Evolutionary conservation across 2,888 invertebrate genomes (phyloP).

Genomic region (Epirrhoe alternata): DNA sequence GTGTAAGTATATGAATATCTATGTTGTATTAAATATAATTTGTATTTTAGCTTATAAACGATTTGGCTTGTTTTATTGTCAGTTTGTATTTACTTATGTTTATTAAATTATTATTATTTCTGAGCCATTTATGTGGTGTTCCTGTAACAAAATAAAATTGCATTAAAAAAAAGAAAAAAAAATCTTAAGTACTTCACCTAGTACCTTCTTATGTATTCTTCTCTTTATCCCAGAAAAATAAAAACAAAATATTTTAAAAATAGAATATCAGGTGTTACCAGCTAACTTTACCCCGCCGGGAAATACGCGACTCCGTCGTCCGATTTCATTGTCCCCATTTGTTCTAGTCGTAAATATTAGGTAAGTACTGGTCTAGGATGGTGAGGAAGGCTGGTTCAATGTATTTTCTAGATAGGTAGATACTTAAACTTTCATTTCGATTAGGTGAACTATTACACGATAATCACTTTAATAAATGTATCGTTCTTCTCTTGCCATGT

Average conservation of each 20-base stretch:
- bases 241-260: too few relatives aligned
- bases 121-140: constrained; percentile 35
- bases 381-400: constrained; percentile 17
- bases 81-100: constrained; percentile 42
- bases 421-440: too few relatives aligned
- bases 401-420: too few relatives aligned
- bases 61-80: constrained; percentile 48
- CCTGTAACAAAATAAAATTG: constrained; percentile 69
- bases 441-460: too few relatives aligned
- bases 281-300: constrained; percentile 22
- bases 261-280: constrained; percentile 23
- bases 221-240: too few relatives aligned
- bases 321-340: constrained; percentile 39
- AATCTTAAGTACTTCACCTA: too few relatives aligned
- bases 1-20: constrained; percentile 31
- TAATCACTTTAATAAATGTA: too few relatives aligned
- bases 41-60: constrained; percentile 21
- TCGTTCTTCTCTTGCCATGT: too few relatives aligned
- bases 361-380: not conserved
- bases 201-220: too few relatives aligned
- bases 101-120: constrained; percentile 31
- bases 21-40: constrained; percentile 24
- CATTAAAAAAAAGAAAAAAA: not conserved
- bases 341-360: constrained; percentile 32
- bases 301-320: constrained; percentile 7